These are phyloP conservation scores for Neuroscelio doddi DNA, from an alignment of 2,888 invertebrate species.

Conservation along the genomic window DNA sequence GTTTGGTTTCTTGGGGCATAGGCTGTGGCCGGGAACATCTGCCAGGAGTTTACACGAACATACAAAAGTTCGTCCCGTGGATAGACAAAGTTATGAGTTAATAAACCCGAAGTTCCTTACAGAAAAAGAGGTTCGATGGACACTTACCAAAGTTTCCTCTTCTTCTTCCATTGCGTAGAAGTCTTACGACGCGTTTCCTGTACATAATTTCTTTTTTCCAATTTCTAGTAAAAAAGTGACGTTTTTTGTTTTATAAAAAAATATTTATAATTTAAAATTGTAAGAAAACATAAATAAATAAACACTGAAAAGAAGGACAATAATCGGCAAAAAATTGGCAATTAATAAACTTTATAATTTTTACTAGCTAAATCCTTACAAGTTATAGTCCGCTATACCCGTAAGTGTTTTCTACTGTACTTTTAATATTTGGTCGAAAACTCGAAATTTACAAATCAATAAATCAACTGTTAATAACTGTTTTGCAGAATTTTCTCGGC, in stretches of 20 bases:
- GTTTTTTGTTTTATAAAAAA: too few relatives aligned
- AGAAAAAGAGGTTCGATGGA: slow-evolving; percentile 21
- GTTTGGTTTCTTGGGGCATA: slow-evolving; percentile 91
- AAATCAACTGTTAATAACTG: too few relatives aligned
- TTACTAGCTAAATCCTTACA: slow-evolving; percentile 10
- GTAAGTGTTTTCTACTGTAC: slow-evolving; percentile 12
- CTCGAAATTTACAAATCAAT: too few relatives aligned
- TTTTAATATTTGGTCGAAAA: too few relatives aligned
- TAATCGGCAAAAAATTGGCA: not conserved
- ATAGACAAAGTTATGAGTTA: slow-evolving; percentile 86
- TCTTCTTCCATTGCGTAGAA: not conserved
- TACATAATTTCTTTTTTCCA: too few relatives aligned
- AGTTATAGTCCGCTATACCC: slow-evolving; percentile 16
- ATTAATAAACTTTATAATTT: slow-evolving; percentile 3
- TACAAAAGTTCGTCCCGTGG: slow-evolving; percentile 94
- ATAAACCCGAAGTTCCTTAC: slow-evolving; percentile 54
- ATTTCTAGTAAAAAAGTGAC: too few relatives aligned
- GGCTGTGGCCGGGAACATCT: slow-evolving; percentile 92
- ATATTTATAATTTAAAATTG: too few relatives aligned
- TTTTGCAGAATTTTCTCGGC: too few relatives aligned
- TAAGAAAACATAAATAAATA: not conserved
- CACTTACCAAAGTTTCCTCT: slow-evolving; percentile 51
- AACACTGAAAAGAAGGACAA: not conserved
- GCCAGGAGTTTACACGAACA: slow-evolving; percentile 93
- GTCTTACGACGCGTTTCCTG: too few relatives aligned